These are phyloP conservation scores for Octodonta nipae DNA, from an alignment of 2,888 invertebrate genomes.

Conservation along the genomic window DNA sequence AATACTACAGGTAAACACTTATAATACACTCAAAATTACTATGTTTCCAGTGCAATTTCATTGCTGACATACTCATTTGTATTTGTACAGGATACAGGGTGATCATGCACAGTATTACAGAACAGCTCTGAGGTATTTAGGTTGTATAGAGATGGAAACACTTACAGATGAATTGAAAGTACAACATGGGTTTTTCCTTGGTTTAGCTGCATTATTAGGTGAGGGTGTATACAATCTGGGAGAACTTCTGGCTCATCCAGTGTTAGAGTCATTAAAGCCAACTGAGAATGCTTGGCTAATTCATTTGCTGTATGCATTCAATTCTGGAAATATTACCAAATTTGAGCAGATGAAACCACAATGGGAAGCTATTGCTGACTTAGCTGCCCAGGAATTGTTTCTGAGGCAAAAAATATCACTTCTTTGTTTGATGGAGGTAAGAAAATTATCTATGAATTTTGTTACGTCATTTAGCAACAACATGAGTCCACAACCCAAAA, in stretches of 20 bases:
- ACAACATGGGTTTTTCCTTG: conserved; percentile 78
- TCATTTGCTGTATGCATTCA: conserved; percentile 75
- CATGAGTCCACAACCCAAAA: neutral
- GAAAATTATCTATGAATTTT: conserved; percentile 4
- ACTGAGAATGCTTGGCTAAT: conserved; percentile 79
- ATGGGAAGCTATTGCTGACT: conserved; percentile 71
- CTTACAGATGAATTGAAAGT: conserved; percentile 52
- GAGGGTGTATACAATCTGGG: conserved; percentile 94
- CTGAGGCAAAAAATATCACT: conserved; percentile 87
- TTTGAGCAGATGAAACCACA: conserved; percentile 58
- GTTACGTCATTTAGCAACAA: no score
- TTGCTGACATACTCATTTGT: neutral
- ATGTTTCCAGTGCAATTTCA: neutral
- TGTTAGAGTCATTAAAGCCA: conserved; percentile 69
- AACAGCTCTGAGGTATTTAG: conserved; percentile 71
- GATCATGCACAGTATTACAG: conserved; percentile 92
- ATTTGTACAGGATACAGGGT: conserved; percentile 50
- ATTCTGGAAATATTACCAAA: conserved; percentile 66
- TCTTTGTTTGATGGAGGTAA: conserved; percentile 86
- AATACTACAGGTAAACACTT: conserved; percentile 58
- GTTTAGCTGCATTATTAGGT: conserved; percentile 85
- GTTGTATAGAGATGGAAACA: conserved; percentile 51
- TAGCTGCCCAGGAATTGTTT: conserved; percentile 66
- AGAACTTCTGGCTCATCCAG: conserved; percentile 89
- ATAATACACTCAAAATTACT: neutral